Conservation (phyloP, 92 coral and sea anemone genomes). For the Siderastrea radians region DNA sequence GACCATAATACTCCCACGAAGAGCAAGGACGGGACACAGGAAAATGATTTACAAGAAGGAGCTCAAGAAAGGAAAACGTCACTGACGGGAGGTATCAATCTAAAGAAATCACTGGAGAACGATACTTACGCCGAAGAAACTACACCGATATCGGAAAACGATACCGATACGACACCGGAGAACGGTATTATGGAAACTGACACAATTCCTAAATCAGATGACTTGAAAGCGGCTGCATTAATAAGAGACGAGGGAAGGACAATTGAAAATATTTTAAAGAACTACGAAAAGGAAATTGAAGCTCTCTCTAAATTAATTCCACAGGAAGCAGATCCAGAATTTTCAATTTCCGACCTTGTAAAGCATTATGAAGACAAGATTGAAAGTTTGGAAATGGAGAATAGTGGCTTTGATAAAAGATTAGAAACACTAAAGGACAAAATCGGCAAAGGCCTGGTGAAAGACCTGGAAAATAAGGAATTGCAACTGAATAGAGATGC, state of each 20-base stretch:
- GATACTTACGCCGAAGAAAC: too few relatives aligned
- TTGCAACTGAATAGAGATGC: neutral
- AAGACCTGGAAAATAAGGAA: slow-evolving; percentile 7
- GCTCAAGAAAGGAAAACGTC: neutral
- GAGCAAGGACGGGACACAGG: neutral
- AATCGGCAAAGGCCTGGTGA: slow-evolving; percentile 37
- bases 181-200: too few relatives aligned
- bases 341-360: neutral
- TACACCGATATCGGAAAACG: too few relatives aligned
- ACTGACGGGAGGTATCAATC: neutral
- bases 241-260: slow-evolving; percentile 50
- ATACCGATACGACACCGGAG: too few relatives aligned
- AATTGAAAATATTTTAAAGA: slow-evolving; percentile 54
- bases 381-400: neutral
- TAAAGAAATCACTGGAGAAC: neutral
- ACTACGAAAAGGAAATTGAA: slow-evolving; percentile 59
- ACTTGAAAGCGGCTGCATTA: slow-evolving; percentile 8
- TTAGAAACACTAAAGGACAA: slow-evolving; percentile 4
- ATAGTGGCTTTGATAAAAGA: slow-evolving; percentile 1
- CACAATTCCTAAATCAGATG: neutral
- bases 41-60: neutral
- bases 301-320: slow-evolving; percentile 26
- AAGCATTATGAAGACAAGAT: slow-evolving; percentile 9
- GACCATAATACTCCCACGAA: neutral
- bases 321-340: slow-evolving; percentile 1